A percentile compares a stretch with the other conserved stretches of the same genome.
These are phyloP conservation scores for Pelmatolapia mariae DNA, from an alignment of 2,113 vertebrate species.

Conservation along the genomic window DNA sequence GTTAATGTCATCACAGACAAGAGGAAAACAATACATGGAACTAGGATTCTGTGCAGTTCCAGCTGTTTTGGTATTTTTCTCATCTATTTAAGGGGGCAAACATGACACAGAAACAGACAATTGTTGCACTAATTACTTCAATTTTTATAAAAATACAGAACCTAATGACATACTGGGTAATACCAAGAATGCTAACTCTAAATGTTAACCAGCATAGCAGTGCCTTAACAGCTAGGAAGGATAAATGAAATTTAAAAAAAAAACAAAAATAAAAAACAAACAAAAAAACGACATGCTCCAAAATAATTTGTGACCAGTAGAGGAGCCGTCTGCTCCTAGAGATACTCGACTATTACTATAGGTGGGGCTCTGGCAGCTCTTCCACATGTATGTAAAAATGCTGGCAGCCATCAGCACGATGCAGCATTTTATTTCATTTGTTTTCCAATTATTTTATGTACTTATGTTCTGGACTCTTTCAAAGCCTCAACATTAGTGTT, in stretches of 20 bases:
- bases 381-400: neutral
- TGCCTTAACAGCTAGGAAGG: neutral
- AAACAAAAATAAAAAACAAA: neutral
- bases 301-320: neutral
- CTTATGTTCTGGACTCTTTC: neutral
- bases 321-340: neutral
- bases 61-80: neutral
- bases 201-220: neutral
- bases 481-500: neutral
- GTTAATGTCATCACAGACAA: neutral
- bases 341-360: neutral
- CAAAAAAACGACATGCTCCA: rapidly evolving
- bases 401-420: neutral
- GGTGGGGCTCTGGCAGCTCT: neutral
- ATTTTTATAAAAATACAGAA: neutral
- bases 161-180: neutral
- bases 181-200: neutral
- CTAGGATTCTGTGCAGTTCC: neutral
- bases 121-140: neutral
- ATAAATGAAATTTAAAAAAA: neutral
- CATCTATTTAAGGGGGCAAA: neutral
- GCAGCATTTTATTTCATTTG: neutral
- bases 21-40: neutral
- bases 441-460: neutral
- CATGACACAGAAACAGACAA: neutral